Base-by-base conservation (phyloP, 2,113 vertebrate species). In the Clinocottus analis region DNA sequence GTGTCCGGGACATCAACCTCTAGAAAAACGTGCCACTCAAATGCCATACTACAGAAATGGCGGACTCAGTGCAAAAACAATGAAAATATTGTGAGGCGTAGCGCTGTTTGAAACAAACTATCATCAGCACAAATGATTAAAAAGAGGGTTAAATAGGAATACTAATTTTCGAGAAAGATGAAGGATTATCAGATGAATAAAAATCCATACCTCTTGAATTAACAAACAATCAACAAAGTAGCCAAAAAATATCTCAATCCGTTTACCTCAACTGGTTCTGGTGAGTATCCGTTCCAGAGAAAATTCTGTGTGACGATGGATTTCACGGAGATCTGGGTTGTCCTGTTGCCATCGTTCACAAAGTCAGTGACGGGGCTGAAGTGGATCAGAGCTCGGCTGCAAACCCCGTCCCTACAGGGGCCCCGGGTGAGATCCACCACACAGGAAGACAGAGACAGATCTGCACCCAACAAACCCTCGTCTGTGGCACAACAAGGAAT, bases 391-490 rank as follows among this genome's bases (percentile, higher is more conserved):
- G 94, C 90, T 10, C 55, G 87, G 76, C 96, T 91, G 33, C 96
- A 98, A 11, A 93, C 89, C 51, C 95, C 93, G 0, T 92, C 89
- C 1, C 25, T 77, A 85, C 97, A 98, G 43, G 90, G 29, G 7
- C 64, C 72, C 79, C 69, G 92, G 61, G 83, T 72, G 80, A 99
- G 94, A 70, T 95, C 93, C 93, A 96, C 93, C 0, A 75, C 92
- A 73, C 97, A 99, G 67, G 96, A 96, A 68, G 97, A 98, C 77
- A 99, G 91, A 9, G 90, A 95, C 92, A 97, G 79, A 85, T 97
- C 96, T 78, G 95, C 90, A 45, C 93, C 94, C 66, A 89, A 61
- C 0, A 85, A 77, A 19, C 45, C 77, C 13, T 90, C 86, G 21
- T 82, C 94, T 95, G 67, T 9, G 78, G 69, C 49, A 60, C 14